Percentiles rank a stretch among this genome's conserved stretches.
Evolutionary conservation across 2,888 invertebrate species (phyloP).

Genomic region (Callyntrura sp.): DNA sequence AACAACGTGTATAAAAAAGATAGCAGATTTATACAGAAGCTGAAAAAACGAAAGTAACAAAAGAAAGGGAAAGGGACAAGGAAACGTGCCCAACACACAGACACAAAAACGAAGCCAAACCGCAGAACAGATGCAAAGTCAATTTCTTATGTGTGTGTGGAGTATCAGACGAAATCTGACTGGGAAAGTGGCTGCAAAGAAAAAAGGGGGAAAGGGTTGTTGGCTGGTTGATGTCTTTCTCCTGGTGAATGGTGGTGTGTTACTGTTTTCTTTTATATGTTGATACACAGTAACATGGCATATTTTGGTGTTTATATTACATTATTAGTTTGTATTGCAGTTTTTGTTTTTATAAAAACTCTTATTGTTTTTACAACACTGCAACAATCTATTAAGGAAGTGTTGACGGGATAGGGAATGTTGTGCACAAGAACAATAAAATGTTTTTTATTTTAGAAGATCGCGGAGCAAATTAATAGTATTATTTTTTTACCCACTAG

Average conservation of each 20-base stretch:
- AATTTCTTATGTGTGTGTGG: slow-evolving; percentile 13
- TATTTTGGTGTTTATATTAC: slow-evolving; percentile 15
- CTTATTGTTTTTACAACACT: slow-evolving; percentile 25
- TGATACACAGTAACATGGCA: not conserved
- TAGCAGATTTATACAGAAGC: too few relatives aligned
- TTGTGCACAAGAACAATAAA: slow-evolving; percentile 37
- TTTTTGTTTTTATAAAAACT: not conserved
- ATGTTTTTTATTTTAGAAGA: not conserved
- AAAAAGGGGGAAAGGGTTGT: slow-evolving; percentile 8
- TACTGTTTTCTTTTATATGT: slow-evolving; percentile 13
- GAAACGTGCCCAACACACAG: not conserved
- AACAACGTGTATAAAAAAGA: too few relatives aligned
- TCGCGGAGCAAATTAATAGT: slow-evolving; percentile 36
- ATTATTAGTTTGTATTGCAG: not conserved
- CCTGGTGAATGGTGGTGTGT: not conserved
- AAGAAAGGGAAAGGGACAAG: not conserved
- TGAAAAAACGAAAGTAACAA: not conserved
- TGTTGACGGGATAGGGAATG: slow-evolving; percentile 2
- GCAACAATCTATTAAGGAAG: not conserved
- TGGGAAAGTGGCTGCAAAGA: not conserved
- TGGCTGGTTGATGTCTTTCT: not conserved
- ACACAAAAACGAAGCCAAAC: slow-evolving; percentile 52
- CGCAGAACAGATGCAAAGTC: slow-evolving; percentile 70
- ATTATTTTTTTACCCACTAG: not conserved
- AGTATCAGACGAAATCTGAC: not conserved